These are phyloP conservation scores for Sciaenops ocellatus DNA, from an alignment of 2,797 vertebrate genomes.

Conservation along the genomic window DNA sequence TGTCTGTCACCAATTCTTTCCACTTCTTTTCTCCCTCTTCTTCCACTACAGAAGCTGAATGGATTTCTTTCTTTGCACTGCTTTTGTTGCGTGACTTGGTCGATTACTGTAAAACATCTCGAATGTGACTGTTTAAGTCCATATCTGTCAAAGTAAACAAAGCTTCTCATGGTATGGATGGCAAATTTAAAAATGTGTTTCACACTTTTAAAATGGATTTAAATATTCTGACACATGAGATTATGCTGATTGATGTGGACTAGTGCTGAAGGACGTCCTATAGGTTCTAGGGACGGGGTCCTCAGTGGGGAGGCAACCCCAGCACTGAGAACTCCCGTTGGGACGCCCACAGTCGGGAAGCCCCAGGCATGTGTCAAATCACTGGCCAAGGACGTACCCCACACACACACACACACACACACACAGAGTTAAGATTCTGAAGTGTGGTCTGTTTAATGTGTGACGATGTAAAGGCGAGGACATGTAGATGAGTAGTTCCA, in stretches of 20 bases:
- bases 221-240: slow-evolving; percentile 42
- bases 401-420: slow-evolving; percentile 20
- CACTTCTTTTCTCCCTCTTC: background rate
- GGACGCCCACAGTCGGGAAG: slow-evolving; percentile 53
- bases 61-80: background rate
- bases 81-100: slow-evolving; percentile 3
- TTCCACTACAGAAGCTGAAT: slow-evolving; percentile 10
- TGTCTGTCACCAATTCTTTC: slow-evolving; percentile 26
- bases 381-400: slow-evolving; percentile 58
- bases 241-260: slow-evolving; percentile 57
- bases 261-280: slow-evolving; percentile 62
- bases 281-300: slow-evolving; percentile 30
- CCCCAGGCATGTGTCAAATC: slow-evolving; percentile 71
- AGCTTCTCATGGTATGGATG: slow-evolving; percentile 3
- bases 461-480: slow-evolving; percentile 56
- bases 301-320: slow-evolving; percentile 40
- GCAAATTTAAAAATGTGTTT: slow-evolving; percentile 10
- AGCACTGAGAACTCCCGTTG: slow-evolving; percentile 32
- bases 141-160: slow-evolving; percentile 23
- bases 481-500: slow-evolving; percentile 62
- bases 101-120: slow-evolving; percentile 1
- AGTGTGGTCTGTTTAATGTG: slow-evolving; percentile 59
- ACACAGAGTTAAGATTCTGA: slow-evolving; percentile 31
- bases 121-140: too few species aligned
- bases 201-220: slow-evolving; percentile 14